Percentiles rank a stretch among this genome's conserved stretches.
phyloP scores from a whole-genome alignment of 2,888 invertebrate species.

The Diadromus collaris region DNA sequence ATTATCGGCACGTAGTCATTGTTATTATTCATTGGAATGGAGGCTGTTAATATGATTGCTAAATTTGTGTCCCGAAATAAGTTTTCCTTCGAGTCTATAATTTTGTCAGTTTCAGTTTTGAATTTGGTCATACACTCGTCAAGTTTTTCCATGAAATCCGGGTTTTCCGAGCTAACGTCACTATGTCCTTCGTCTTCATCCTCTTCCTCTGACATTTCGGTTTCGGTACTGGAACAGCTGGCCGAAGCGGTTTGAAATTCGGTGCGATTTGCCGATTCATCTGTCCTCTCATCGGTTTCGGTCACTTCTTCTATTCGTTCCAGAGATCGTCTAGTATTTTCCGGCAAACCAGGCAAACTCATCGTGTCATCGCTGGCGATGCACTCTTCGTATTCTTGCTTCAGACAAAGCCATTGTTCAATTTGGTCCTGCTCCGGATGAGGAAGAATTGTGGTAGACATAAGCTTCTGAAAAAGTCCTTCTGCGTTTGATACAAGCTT shows the following conservation, averaged over 20 bases:
- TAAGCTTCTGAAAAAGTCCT: constrained; percentile 89
- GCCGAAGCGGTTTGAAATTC: constrained; percentile 76
- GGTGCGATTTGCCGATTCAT: constrained; percentile 73
- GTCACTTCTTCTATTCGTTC: constrained; percentile 83
- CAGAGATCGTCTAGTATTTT: constrained; percentile 81
- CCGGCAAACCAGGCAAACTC: constrained; percentile 78
- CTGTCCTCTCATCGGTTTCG: constrained; percentile 78
- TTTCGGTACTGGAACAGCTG: constrained; percentile 77
- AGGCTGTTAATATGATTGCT: constrained; percentile 66
- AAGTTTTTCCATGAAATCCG: constrained; percentile 87
- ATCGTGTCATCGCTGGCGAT: constrained; percentile 82
- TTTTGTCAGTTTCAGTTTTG: constrained; percentile 85
- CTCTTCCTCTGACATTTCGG: constrained; percentile 76
- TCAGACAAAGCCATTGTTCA: constrained; percentile 91
- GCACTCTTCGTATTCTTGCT: constrained; percentile 94
- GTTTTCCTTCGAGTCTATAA: constrained; percentile 77
- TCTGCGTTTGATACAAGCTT: constrained; percentile 93
- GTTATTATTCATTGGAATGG: constrained; percentile 69
- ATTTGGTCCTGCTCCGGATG: constrained; percentile 89
- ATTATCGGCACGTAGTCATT: constrained; percentile 72
- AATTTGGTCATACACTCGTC: constrained; percentile 88
- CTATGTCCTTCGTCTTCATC: constrained; percentile 80
- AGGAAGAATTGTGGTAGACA: constrained; percentile 86
- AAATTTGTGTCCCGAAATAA: constrained; percentile 68
- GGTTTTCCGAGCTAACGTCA: constrained; percentile 82